These are phyloP conservation scores for Odontocolon sp. DNA, from an alignment of 2,888 invertebrate species.

Conservation along the genomic window DNA sequence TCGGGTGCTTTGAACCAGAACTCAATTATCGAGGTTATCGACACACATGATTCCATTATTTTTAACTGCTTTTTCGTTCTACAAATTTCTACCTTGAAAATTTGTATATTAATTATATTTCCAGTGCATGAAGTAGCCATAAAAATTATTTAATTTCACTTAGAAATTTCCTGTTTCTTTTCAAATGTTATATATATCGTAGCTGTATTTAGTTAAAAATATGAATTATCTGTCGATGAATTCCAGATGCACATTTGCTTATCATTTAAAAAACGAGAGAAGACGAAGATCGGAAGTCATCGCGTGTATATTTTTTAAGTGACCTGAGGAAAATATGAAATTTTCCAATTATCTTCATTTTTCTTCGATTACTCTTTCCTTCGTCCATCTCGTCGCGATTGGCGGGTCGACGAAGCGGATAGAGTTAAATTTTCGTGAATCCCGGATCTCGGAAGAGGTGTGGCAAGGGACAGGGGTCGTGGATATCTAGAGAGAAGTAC, in stretches of 20 bases:
- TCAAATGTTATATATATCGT: not conserved
- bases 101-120: not conserved
- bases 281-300: too few relatives aligned
- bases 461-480: not conserved
- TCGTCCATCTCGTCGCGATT: not conserved
- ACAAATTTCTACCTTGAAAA: too few relatives aligned
- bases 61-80: not conserved
- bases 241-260: not conserved
- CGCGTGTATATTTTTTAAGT: not conserved
- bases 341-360: not conserved
- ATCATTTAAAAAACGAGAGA: not conserved
- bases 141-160: not conserved
- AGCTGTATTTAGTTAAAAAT: not conserved
- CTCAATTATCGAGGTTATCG: not conserved
- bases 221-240: not conserved
- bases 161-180: not conserved
- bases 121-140: not conserved
- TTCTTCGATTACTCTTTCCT: not conserved
- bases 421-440: conserved; percentile 43
- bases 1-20: not conserved
- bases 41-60: not conserved
- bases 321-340: too few relatives aligned
- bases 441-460: conserved; percentile 12
- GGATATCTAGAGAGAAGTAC: conserved; percentile 17
- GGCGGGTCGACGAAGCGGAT: not conserved